phyloP scores from a whole-genome alignment of 2,797 vertebrate species.

The Melopsittacus undulatus region DNA sequence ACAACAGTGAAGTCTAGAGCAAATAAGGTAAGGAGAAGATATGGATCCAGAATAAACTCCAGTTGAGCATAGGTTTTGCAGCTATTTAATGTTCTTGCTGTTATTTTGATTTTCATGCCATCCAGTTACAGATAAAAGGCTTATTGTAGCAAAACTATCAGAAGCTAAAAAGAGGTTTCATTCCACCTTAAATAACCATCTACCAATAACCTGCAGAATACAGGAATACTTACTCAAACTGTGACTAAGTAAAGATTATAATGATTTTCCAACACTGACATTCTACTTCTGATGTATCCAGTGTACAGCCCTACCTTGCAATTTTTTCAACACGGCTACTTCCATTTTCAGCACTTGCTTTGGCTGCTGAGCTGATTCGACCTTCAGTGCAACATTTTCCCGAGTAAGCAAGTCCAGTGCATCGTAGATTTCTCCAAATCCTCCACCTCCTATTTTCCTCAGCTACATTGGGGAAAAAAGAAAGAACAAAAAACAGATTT shows the following conservation, averaged over 20 bases:
- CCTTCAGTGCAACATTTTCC: conserved; percentile 94
- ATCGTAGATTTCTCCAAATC: conserved; percentile 99
- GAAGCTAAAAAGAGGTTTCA: background rate
- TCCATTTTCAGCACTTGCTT: conserved; percentile 99
- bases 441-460: conserved; percentile 97
- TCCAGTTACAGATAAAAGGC: background rate
- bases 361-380: conserved; percentile 97
- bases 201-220: background rate
- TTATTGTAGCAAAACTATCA: background rate
- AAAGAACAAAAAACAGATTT: background rate
- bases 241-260: background rate
- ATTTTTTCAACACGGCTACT: conserved; percentile 97
- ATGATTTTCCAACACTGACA: background rate
- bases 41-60: background rate
- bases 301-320: conserved; percentile 87
- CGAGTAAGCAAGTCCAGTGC: conserved; percentile 92
- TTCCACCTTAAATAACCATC: background rate
- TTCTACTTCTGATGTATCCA: background rate
- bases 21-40: background rate
- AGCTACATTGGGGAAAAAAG: conserved; percentile 70
- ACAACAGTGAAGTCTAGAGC: background rate
- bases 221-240: background rate
- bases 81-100: background rate
- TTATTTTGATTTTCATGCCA: background rate
- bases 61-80: background rate